These are phyloP conservation scores for Melanerpes aurifrons DNA, from an alignment of 2,113 vertebrate species.

Conservation along the genomic window DNA sequence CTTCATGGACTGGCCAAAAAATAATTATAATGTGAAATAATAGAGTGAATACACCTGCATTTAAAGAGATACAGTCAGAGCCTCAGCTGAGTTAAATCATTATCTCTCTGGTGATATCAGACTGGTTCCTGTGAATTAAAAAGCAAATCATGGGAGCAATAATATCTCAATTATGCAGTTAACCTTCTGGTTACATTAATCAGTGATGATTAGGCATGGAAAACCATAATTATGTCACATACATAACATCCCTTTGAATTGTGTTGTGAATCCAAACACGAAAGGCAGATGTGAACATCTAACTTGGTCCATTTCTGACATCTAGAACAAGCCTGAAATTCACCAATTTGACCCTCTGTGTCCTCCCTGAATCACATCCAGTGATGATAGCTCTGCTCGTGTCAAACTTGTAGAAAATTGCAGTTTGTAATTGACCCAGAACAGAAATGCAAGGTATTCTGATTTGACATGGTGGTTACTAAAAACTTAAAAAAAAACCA, in stretches of 20 bases:
- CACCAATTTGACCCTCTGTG: background rate
- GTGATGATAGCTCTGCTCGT: background rate
- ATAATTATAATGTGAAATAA: constrained; percentile 3
- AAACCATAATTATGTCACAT: constrained; percentile 46
- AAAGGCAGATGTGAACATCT: constrained; percentile 17
- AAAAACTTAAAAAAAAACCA: background rate
- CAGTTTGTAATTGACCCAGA: background rate
- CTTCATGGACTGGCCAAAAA: background rate
- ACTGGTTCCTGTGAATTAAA: constrained; percentile 45
- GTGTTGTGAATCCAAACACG: background rate
- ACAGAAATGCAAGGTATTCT: background rate
- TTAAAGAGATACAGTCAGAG: constrained; percentile 15
- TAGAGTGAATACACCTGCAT: background rate
- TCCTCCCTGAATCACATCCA: background rate
- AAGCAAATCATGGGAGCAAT: constrained; percentile 49
- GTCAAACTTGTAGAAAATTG: background rate
- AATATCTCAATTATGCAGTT: constrained; percentile 59
- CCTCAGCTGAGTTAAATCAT: constrained; percentile 2
- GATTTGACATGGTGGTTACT: background rate
- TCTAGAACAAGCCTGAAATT: background rate
- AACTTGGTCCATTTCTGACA: background rate
- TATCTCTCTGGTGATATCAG: constrained; percentile 26
- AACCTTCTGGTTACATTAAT: constrained; percentile 69
- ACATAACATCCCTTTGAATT: constrained; percentile 38
- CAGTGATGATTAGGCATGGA: constrained; percentile 54